Conservation (phyloP, 2,797 vertebrate species). For the Chaenodraco wilsoni region DNA sequence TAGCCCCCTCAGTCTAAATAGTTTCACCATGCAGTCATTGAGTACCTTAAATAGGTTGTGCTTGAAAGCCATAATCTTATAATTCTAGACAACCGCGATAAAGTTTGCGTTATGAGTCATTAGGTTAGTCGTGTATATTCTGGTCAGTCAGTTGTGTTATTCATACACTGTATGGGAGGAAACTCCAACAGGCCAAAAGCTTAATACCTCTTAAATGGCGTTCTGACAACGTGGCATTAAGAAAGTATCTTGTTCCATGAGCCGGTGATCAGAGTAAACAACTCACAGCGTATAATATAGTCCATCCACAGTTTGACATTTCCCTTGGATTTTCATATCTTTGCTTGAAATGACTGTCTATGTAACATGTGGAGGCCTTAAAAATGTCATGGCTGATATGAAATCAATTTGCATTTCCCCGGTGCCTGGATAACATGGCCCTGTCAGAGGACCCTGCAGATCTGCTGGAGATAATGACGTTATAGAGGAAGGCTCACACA, state of each 20-base stretch:
- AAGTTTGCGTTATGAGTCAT: not conserved
- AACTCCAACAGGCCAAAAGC: slow-evolving; percentile 47
- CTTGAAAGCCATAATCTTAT: slow-evolving; percentile 17
- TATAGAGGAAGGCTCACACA: slow-evolving; percentile 74
- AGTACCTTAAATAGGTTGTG: slow-evolving; percentile 24
- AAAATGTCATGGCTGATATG: slow-evolving; percentile 88
- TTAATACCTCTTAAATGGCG: slow-evolving; percentile 61
- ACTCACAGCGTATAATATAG: slow-evolving; percentile 72
- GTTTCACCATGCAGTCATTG: slow-evolving; percentile 30
- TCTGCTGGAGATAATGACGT: slow-evolving; percentile 85
- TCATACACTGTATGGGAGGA: slow-evolving; percentile 21
- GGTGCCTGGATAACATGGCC: slow-evolving; percentile 82
- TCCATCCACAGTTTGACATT: slow-evolving; percentile 83
- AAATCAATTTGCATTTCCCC: slow-evolving; percentile 89
- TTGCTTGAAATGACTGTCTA: slow-evolving; percentile 83
- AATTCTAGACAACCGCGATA: slow-evolving; percentile 8
- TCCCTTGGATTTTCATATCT: slow-evolving; percentile 85
- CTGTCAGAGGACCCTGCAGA: slow-evolving; percentile 85
- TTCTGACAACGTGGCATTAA: slow-evolving; percentile 72
- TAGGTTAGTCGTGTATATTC: not conserved
- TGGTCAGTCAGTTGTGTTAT: slow-evolving; percentile 23
- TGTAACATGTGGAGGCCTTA: slow-evolving; percentile 81
- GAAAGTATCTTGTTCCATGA: slow-evolving; percentile 75
- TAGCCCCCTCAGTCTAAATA: slow-evolving; percentile 47
- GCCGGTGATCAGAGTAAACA: slow-evolving; percentile 81